A percentile compares a stretch with the other conserved stretches of the same genome.
phyloP scores from a whole-genome alignment of 2,888 invertebrate species.

The Salpingus planirostris region DNA sequence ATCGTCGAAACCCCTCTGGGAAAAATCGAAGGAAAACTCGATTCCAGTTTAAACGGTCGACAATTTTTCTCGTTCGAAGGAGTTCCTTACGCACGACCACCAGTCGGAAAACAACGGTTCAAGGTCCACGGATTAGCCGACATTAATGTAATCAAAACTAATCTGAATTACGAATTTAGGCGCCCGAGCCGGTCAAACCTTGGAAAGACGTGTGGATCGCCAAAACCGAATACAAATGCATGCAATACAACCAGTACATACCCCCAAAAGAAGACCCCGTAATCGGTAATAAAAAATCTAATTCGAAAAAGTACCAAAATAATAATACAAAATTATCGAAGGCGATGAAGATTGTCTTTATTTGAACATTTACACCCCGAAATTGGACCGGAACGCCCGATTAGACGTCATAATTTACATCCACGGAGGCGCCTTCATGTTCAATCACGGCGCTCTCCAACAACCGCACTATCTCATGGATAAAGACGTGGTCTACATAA shows the following conservation, averaged over 20 bases:
- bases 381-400: slow-evolving; percentile 35
- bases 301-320: too few relatives aligned
- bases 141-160: neutral
- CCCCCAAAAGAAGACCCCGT: slow-evolving; percentile 9
- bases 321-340: too few relatives aligned
- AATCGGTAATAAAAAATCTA: too few relatives aligned
- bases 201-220: slow-evolving; percentile 61
- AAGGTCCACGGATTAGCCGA: slow-evolving; percentile 28
- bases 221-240: slow-evolving; percentile 38
- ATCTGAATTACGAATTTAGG: neutral
- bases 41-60: slow-evolving; percentile 26
- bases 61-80: slow-evolving; percentile 52
- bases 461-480: slow-evolving; percentile 52
- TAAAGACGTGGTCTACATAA: slow-evolving; percentile 55
- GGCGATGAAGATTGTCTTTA: slow-evolving; percentile 45
- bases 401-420: slow-evolving; percentile 57
- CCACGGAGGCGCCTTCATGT: slow-evolving; percentile 64
- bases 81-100: slow-evolving; percentile 57
- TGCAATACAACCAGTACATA: slow-evolving; percentile 20
- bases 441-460: slow-evolving; percentile 50
- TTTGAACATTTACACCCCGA: slow-evolving; percentile 52
- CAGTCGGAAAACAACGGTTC: slow-evolving; percentile 52
- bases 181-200: slow-evolving; percentile 22
- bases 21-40: slow-evolving; percentile 9
- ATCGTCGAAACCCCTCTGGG: slow-evolving; percentile 21